These are phyloP conservation scores for Myopa tessellatipennis DNA, from an alignment of 2,888 invertebrate genomes.

Conservation along the genomic window DNA sequence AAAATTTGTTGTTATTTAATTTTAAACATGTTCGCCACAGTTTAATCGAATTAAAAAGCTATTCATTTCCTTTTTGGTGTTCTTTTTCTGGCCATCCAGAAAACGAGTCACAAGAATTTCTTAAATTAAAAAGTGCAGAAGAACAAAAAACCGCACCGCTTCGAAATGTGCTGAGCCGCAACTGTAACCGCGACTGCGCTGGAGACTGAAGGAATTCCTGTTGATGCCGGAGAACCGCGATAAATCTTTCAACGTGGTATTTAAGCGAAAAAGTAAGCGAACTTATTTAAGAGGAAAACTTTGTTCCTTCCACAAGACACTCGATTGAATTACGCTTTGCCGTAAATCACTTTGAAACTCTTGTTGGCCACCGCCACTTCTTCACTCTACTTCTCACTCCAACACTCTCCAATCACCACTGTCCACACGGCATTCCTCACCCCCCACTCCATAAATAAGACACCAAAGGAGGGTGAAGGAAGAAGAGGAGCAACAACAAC, in stretches of 20 bases:
- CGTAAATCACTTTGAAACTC: constrained; percentile 35
- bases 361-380: constrained; percentile 18
- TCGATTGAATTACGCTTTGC: constrained; percentile 26
- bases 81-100: neutral
- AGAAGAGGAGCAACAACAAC: neutral
- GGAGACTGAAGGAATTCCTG: constrained; percentile 42
- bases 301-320: constrained; percentile 22
- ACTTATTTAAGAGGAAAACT: neutral
- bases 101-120: neutral
- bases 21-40: constrained; percentile 30
- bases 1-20: neutral
- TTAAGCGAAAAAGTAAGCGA: constrained; percentile 50
- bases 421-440: too few species aligned
- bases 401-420: neutral
- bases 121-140: constrained; percentile 10
- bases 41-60: constrained; percentile 65
- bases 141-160: neutral
- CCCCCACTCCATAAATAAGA: constrained; percentile 1
- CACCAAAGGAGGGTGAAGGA: neutral
- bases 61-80: constrained; percentile 53
- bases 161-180: constrained; percentile 19
- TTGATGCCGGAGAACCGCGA: constrained; percentile 56
- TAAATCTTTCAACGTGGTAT: constrained; percentile 67
- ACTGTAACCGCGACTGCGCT: too few species aligned
- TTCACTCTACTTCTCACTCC: neutral